phyloP scores from a whole-genome alignment of 2,888 invertebrate species.

The Hedychridium roseum region DNA sequence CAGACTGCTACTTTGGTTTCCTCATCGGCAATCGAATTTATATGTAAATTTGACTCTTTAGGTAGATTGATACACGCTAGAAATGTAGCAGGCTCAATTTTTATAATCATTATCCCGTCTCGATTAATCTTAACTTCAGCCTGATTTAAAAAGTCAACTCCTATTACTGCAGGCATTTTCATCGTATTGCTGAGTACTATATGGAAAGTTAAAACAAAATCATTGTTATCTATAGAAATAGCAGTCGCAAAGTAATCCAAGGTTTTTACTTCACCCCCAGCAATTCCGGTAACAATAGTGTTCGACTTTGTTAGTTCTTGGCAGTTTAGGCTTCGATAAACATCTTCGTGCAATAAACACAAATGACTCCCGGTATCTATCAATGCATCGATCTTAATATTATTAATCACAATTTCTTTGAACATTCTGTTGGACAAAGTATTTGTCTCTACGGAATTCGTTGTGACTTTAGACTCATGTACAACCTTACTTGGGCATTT shows the following conservation, averaged over 20 bases:
- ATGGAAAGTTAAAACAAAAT: not conserved
- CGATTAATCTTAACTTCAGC: too few relatives aligned
- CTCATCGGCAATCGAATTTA: not conserved
- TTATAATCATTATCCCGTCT: not conserved
- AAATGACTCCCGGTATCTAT: not conserved
- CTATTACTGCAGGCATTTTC: not conserved
- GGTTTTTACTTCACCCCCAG: not conserved
- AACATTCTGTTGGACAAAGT: not conserved
- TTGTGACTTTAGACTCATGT: too few relatives aligned
- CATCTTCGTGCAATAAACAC: not conserved
- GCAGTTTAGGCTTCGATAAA: not conserved
- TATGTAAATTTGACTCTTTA: not conserved
- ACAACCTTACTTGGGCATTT: too few relatives aligned
- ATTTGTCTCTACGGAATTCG: not conserved
- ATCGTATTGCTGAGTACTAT: not conserved
- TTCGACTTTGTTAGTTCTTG: not conserved
- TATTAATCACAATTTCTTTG: not conserved
- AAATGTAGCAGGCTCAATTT: too few relatives aligned
- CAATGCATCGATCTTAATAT: not conserved
- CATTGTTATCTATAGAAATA: not conserved
- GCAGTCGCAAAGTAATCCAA: not conserved
- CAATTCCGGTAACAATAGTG: not conserved
- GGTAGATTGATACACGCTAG: too few relatives aligned
- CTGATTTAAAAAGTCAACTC: not conserved
- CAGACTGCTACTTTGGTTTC: conserved; percentile 5